These are phyloP conservation scores for Leptopilina clavipes DNA, from an alignment of 1,140 invertebrate species.

Conservation along the genomic window DNA sequence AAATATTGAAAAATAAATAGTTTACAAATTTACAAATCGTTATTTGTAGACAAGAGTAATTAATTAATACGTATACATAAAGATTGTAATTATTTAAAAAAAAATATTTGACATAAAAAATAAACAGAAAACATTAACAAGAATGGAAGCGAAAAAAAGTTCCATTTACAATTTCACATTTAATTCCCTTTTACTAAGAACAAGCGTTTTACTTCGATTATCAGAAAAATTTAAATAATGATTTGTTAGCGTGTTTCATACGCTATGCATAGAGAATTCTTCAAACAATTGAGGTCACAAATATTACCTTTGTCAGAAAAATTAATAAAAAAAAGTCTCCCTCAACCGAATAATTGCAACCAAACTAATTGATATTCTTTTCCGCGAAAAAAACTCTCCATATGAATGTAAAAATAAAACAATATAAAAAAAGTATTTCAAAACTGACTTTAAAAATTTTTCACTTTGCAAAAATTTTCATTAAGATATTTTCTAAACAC, in stretches of 20 bases:
- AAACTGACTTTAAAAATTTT: too few species aligned
- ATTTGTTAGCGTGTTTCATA: slow-evolving; percentile 58
- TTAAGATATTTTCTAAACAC: too few species aligned
- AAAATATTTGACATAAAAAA: neutral
- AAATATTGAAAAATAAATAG: too few species aligned
- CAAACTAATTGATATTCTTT: neutral
- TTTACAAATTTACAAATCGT: too few species aligned
- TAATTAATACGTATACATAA: too few species aligned
- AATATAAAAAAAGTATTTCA: too few species aligned
- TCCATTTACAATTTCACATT: slow-evolving; percentile 47
- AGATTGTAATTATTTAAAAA: too few species aligned
- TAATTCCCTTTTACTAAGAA: slow-evolving; percentile 51
- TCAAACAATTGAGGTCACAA: slow-evolving; percentile 1
- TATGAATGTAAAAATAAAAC: too few species aligned
- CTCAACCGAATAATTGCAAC: neutral
- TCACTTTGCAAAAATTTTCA: too few species aligned
- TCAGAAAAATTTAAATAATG: slow-evolving; percentile 63
- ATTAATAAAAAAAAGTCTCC: slow-evolving; percentile 41
- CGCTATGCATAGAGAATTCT: neutral
- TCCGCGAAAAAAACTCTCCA: neutral
- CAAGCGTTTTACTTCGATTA: slow-evolving; percentile 58
- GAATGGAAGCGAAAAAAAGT: slow-evolving; percentile 38
- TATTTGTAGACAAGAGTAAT: too few species aligned
- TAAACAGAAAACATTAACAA: neutral
- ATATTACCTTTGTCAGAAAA: slow-evolving; percentile 27